These are phyloP conservation scores for Saturnia pavonia DNA, from an alignment of 2,888 invertebrate species.

Conservation along the genomic window DNA sequence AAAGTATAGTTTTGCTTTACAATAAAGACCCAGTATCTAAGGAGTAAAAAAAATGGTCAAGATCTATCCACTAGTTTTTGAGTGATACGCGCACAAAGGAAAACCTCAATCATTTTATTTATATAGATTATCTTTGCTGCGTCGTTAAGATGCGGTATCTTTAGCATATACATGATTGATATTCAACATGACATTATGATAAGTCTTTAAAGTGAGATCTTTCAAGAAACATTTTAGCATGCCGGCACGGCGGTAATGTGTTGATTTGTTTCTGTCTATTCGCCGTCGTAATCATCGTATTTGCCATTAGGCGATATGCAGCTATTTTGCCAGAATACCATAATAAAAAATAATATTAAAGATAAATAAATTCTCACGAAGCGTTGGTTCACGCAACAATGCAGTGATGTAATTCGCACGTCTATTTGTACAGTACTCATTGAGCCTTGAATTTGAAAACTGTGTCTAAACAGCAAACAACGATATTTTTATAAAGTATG, in stretches of 20 bases:
- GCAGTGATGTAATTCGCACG: slow-evolving; percentile 31
- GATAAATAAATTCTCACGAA: slow-evolving; percentile 15
- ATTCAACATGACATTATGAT: too few species aligned
- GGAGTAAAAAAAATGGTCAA: too few species aligned
- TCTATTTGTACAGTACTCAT: slow-evolving; percentile 24
- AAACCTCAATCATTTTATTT: too few species aligned
- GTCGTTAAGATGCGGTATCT: too few species aligned
- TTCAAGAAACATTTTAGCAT: too few species aligned
- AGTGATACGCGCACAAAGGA: too few species aligned
- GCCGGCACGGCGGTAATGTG: neutral
- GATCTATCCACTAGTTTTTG: too few species aligned
- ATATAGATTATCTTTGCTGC: too few species aligned
- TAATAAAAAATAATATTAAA: slow-evolving; percentile 8
- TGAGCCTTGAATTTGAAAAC: slow-evolving; percentile 40
- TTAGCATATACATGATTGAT: too few species aligned
- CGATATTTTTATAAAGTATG: slow-evolving; percentile 35
- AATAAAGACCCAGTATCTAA: too few species aligned
- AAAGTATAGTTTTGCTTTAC: too few species aligned
- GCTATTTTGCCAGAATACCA: neutral
- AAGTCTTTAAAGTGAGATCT: too few species aligned
- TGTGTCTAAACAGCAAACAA: slow-evolving; percentile 48
- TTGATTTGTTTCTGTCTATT: neutral
- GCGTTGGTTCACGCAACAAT: slow-evolving; percentile 28
- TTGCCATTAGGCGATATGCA: neutral
- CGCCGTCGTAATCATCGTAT: neutral